phyloP scores from a whole-genome alignment of 2,797 vertebrate genomes.

The Chiloscyllium punctatum region DNA sequence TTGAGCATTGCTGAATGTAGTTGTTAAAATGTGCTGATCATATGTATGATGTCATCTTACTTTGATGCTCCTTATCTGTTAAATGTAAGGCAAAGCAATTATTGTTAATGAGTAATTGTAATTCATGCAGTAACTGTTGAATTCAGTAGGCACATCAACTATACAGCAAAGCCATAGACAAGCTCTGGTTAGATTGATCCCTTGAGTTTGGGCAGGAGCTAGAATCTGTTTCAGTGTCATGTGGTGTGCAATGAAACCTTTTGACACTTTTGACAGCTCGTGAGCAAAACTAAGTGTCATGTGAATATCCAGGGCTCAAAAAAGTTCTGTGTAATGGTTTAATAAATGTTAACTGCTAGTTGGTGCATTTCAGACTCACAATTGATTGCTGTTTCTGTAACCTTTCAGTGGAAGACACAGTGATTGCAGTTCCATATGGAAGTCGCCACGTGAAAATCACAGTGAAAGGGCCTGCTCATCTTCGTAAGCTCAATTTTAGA shows the following conservation, averaged over 20 bases:
- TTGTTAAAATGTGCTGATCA: background rate
- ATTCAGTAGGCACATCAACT: background rate
- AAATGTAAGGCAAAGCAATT: conserved; percentile 1
- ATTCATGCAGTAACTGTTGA: background rate
- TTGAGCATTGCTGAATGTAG: background rate
- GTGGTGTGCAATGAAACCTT: background rate
- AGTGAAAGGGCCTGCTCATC: conserved; percentile 73
- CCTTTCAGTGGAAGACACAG: conserved; percentile 71
- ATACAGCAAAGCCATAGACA: background rate
- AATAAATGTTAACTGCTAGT: background rate
- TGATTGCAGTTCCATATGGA: conserved; percentile 78
- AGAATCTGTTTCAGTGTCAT: background rate
- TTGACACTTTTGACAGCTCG: background rate
- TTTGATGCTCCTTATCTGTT: background rate
- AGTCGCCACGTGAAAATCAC: conserved; percentile 78
- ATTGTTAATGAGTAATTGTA: background rate
- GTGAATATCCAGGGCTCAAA: background rate
- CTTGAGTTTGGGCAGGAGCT: background rate
- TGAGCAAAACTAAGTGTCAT: background rate
- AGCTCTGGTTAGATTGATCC: background rate
- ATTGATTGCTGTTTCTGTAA: conserved; percentile 40
- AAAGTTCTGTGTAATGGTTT: background rate
- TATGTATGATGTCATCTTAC: background rate
- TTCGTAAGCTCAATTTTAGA: conserved; percentile 65
- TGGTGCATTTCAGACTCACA: background rate